A percentile compares a stretch with the other conserved stretches of the same genome.
phyloP scores from a whole-genome alignment of 2,797 vertebrate species.

The Acipenser oxyrinchus region DNA sequence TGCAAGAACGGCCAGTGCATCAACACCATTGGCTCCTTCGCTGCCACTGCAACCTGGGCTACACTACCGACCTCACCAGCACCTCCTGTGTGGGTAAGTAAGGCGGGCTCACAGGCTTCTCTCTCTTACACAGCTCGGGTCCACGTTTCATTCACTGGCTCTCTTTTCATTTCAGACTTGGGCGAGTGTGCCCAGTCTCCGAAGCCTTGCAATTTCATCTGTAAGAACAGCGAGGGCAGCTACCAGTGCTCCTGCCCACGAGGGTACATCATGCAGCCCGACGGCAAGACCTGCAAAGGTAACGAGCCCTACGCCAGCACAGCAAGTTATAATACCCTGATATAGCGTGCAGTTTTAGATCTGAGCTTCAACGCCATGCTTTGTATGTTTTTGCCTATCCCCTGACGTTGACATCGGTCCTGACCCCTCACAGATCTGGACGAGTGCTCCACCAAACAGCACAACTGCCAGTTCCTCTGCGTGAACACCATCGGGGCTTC shows the following conservation, averaged over 20 bases:
- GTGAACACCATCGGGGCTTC: constrained; percentile 67
- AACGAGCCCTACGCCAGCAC: background rate
- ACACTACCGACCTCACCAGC: constrained; percentile 65
- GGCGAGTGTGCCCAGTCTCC: constrained; percentile 84
- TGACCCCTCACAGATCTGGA: constrained; percentile 55
- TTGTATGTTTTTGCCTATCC: background rate
- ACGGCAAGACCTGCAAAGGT: constrained; percentile 92
- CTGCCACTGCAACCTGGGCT: constrained; percentile 80
- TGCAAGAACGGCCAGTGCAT: constrained; percentile 82
- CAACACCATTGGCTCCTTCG: constrained; percentile 83
- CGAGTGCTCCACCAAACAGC: constrained; percentile 68
- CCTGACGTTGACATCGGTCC: background rate
- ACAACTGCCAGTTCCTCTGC: constrained; percentile 78
- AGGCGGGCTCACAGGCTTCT: background rate
- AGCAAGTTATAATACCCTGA: background rate
- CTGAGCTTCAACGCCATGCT: too few relatives aligned
- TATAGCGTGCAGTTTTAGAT: background rate
- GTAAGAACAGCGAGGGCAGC: constrained; percentile 90
- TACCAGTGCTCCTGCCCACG: constrained; percentile 87
- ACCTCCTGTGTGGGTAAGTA: constrained; percentile 75
- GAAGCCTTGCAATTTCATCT: constrained; percentile 85
- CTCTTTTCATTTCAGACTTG: constrained; percentile 56
- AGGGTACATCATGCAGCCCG: constrained; percentile 80
- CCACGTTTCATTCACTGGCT: background rate
- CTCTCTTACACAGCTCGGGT: background rate